These are phyloP conservation scores for Drosophila algonquin DNA, from an alignment of 2,888 invertebrate species.

Conservation along the genomic window DNA sequence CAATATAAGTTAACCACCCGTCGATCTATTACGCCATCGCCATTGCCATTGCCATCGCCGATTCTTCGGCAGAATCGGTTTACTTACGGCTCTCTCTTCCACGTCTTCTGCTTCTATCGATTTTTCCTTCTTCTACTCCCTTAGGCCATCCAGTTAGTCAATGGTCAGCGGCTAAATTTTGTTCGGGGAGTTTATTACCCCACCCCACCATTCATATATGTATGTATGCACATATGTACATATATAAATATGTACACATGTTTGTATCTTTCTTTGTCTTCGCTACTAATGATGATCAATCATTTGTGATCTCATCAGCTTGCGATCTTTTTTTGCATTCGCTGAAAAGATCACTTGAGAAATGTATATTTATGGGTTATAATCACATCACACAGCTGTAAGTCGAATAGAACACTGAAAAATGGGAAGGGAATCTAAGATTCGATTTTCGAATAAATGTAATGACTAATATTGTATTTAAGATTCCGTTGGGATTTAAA, in stretches of 20 bases:
- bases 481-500: no score
- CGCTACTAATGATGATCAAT: slow-evolving; percentile 29
- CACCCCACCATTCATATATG: neutral
- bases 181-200: neutral
- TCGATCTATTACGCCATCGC: slow-evolving; percentile 74
- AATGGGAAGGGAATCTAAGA: no score
- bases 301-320: slow-evolving; percentile 37
- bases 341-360: neutral
- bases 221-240: neutral
- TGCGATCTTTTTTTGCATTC: slow-evolving; percentile 11
- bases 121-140: neutral
- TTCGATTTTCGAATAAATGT: no score
- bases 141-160: neutral
- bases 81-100: neutral
- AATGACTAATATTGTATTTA: no score
- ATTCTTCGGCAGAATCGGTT: neutral
- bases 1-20: slow-evolving; percentile 56
- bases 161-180: neutral
- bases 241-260: neutral
- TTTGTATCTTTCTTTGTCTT: slow-evolving; percentile 16
- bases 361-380: neutral
- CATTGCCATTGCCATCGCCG: neutral
- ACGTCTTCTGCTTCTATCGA: neutral
- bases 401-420: neutral
- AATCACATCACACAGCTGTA: neutral